These are phyloP conservation scores for Caenorhabditis inopinata DNA, from an alignment of 1,140 invertebrate genomes.

Conservation along the genomic window DNA sequence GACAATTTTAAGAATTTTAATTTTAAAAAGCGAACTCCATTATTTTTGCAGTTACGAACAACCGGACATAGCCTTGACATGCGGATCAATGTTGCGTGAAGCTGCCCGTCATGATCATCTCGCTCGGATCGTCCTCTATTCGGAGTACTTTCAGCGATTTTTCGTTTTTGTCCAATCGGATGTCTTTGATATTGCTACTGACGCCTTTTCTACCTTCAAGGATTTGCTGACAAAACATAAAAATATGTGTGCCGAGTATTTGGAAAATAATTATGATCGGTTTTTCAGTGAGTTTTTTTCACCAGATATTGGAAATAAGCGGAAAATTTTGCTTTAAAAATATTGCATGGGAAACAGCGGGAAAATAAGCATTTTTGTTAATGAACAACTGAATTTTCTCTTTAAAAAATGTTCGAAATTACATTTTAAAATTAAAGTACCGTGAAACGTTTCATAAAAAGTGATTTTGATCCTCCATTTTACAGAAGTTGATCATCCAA, in stretches of 20 bases:
- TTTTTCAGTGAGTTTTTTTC: constrained; percentile 75
- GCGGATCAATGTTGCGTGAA: constrained; percentile 96
- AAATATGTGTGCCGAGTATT: constrained; percentile 92
- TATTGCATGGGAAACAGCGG: too few relatives aligned
- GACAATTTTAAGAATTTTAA: too few relatives aligned
- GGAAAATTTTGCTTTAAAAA: too few relatives aligned
- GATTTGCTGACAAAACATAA: constrained; percentile 98
- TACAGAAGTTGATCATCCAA: too few relatives aligned
- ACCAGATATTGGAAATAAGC: too few relatives aligned
- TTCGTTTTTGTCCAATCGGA: constrained; percentile 99
- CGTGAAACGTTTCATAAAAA: too few relatives aligned
- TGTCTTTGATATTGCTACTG: constrained; percentile 95
- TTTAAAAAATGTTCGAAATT: too few relatives aligned
- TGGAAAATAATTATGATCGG: constrained; percentile 97
- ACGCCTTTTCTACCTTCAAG: constrained; percentile 99
- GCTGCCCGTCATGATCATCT: constrained; percentile 73
- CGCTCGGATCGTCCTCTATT: constrained; percentile 80
- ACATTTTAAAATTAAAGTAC: too few relatives aligned
- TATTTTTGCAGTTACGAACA: constrained; percentile 82
- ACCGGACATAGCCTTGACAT: constrained; percentile 96
- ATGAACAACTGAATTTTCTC: too few relatives aligned
- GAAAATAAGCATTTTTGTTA: too few relatives aligned
- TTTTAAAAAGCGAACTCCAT: background rate
- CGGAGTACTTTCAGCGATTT: constrained; percentile 98
- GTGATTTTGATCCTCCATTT: too few relatives aligned